phyloP scores from a whole-genome alignment of 2,888 invertebrate genomes.

The Drosophila heteroneura region DNA sequence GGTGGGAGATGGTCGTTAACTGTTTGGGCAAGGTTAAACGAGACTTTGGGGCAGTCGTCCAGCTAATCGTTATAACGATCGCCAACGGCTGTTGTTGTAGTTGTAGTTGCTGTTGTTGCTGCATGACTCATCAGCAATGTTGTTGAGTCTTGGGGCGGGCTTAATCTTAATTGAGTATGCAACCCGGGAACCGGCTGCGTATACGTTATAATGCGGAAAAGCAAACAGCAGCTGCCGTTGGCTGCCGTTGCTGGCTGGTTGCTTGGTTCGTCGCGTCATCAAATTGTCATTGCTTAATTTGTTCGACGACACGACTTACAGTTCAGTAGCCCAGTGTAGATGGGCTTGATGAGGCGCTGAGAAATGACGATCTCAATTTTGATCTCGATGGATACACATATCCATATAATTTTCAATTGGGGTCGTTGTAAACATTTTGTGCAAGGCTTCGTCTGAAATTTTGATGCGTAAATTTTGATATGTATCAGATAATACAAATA shows the following conservation, averaged over 20 bases:
- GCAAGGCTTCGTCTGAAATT: conserved; percentile 23
- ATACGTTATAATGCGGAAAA: conserved; percentile 58
- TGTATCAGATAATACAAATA: conserved; percentile 3
- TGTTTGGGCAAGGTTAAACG: conserved; percentile 28
- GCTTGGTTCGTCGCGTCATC: conserved; percentile 33
- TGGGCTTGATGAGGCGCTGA: not conserved
- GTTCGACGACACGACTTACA: conserved; percentile 66
- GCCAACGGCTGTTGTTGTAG: not conserved
- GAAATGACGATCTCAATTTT: conserved; percentile 7
- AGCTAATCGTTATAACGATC: conserved; percentile 12
- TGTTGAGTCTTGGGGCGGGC: conserved; percentile 18
- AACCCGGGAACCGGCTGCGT: conserved; percentile 27
- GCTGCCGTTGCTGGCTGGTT: not conserved
- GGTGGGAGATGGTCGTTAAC: not conserved
- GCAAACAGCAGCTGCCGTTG: conserved; percentile 38
- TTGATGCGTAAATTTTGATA: conserved; percentile 60
- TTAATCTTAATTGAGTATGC: conserved; percentile 47
- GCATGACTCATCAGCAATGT: conserved; percentile 38
- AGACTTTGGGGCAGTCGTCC: conserved; percentile 25
- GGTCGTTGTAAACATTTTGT: conserved; percentile 41
- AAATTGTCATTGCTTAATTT: conserved; percentile 36
- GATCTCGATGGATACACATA: not conserved
- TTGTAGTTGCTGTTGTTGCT: not conserved
- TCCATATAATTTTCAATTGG: conserved; percentile 3
- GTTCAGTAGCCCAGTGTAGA: conserved; percentile 65